Percentiles rank a stretch among this genome's conserved stretches.
These are phyloP conservation scores for Endotricha flammealis DNA, from an alignment of 2,888 invertebrate genomes.

Conservation along the genomic window DNA sequence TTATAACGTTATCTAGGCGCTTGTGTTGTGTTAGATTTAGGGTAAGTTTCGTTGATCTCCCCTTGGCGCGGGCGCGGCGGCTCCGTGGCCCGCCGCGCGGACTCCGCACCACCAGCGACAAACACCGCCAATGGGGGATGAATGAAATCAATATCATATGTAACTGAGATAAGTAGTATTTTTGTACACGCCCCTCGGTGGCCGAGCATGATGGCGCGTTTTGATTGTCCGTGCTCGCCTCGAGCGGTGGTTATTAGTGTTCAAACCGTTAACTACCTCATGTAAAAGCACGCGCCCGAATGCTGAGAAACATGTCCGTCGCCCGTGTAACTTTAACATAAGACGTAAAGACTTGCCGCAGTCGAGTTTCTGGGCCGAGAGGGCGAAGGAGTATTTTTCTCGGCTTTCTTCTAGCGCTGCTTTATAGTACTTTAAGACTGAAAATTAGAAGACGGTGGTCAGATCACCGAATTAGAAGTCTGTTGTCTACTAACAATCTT, in stretches of 20 bases:
- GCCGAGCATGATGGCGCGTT: constrained; percentile 23
- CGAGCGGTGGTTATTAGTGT: constrained; percentile 37
- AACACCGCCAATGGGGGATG: constrained; percentile 36
- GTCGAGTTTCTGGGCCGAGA: neutral
- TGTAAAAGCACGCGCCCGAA: constrained; percentile 6
- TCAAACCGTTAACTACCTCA: constrained; percentile 68
- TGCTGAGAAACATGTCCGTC: neutral
- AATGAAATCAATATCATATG: constrained; percentile 46
- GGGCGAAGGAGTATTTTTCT: neutral
- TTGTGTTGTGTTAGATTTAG: constrained; percentile 74
- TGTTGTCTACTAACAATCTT: constrained; percentile 60
- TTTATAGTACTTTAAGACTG: constrained; percentile 64
- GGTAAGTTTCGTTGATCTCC: constrained; percentile 43
- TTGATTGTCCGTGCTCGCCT: constrained; percentile 23
- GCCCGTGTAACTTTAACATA: neutral
- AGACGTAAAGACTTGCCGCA: neutral
- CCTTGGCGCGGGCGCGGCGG: constrained; percentile 28
- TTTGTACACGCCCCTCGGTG: constrained; percentile 42
- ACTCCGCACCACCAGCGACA: neutral
- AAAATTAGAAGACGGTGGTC: constrained; percentile 65
- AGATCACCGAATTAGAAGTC: constrained; percentile 67
- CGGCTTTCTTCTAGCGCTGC: constrained; percentile 10
- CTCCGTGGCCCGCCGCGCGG: constrained; percentile 1
- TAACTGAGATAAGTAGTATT: constrained; percentile 53
- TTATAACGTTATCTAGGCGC: constrained; percentile 66